Percentiles rank a stretch among this genome's conserved stretches.
Conservation (phyloP, 2,113 vertebrate genomes). For the Catharus fuscescens region DNA sequence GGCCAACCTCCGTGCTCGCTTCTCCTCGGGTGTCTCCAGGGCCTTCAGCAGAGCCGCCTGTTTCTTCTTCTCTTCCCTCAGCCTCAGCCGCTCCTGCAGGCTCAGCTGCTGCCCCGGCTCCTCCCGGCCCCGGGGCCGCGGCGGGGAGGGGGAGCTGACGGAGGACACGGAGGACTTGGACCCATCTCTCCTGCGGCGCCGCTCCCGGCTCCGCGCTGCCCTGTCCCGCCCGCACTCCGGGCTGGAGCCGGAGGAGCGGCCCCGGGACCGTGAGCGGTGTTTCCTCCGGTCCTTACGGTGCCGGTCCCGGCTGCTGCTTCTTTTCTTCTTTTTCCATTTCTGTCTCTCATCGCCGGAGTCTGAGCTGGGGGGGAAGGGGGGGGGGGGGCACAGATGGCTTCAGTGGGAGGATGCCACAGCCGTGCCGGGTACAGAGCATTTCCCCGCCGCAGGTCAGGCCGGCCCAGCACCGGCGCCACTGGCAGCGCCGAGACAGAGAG, state of each 20-base stretch:
- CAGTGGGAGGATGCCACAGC: neutral
- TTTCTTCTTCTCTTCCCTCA: slow-evolving; percentile 77
- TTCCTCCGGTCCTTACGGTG: slow-evolving; percentile 30
- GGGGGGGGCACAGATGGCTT: rapidly evolving
- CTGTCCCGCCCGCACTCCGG: neutral
- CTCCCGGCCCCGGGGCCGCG: neutral
- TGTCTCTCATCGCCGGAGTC: slow-evolving; percentile 46
- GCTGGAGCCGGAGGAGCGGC: neutral
- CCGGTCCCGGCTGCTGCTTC: slow-evolving; percentile 9
- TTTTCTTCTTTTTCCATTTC: slow-evolving; percentile 62
- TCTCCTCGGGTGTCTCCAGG: slow-evolving; percentile 95
- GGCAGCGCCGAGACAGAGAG: neutral
- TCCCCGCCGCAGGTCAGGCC: neutral
- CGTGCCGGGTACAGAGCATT: neutral
- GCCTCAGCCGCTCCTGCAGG: slow-evolving; percentile 72
- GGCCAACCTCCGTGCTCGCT: slow-evolving; percentile 88
- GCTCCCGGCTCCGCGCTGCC: slow-evolving; percentile 25
- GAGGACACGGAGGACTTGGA: slow-evolving; percentile 82
- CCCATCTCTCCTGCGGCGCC: neutral
- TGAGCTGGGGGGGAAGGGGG: slow-evolving; percentile 8
- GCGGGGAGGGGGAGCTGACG: slow-evolving; percentile 41
- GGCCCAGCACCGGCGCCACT: neutral
- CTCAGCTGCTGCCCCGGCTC: slow-evolving; percentile 62
- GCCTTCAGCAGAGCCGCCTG: slow-evolving; percentile 92
- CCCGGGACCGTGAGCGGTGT: neutral